phyloP scores from a whole-genome alignment of 1,140 invertebrate species.

The Ceratosolen fusciceps region DNA sequence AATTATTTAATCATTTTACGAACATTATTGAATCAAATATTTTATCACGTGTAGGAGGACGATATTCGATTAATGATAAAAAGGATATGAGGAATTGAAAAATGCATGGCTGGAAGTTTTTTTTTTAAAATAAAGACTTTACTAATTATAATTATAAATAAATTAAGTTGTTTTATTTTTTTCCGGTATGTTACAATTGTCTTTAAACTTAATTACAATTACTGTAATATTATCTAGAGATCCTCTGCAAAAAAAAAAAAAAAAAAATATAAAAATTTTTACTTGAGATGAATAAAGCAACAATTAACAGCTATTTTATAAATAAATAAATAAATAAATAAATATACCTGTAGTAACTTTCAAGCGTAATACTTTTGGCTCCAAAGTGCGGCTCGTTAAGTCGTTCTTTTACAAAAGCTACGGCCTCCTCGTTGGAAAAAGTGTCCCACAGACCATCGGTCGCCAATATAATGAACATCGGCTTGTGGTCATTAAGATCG shows the following conservation, averaged over 20 bases:
- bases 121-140: slow-evolving; percentile 9
- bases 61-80: background rate
- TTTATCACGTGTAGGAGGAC: slow-evolving; percentile 3
- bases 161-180: background rate
- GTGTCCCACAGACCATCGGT: slow-evolving; percentile 98
- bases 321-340: no score
- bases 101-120: slow-evolving; percentile 22
- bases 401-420: slow-evolving; percentile 86
- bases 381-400: slow-evolving; percentile 89
- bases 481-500: slow-evolving; percentile 86
- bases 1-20: slow-evolving; percentile 29
- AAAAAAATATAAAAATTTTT: slow-evolving; percentile 26
- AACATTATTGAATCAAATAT: no score
- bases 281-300: background rate
- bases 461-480: slow-evolving; percentile 91
- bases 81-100: slow-evolving; percentile 16
- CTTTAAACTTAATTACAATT: slow-evolving; percentile 88
- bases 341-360: slow-evolving; percentile 85
- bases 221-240: slow-evolving; percentile 97
- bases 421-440: slow-evolving; percentile 93
- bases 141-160: slow-evolving; percentile 19
- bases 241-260: slow-evolving; percentile 72
- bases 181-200: slow-evolving; percentile 60
- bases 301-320: no score
- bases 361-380: slow-evolving; percentile 89